These are phyloP conservation scores for Cerastis leucographa DNA, from an alignment of 2,888 invertebrate genomes.

Conservation along the genomic window DNA sequence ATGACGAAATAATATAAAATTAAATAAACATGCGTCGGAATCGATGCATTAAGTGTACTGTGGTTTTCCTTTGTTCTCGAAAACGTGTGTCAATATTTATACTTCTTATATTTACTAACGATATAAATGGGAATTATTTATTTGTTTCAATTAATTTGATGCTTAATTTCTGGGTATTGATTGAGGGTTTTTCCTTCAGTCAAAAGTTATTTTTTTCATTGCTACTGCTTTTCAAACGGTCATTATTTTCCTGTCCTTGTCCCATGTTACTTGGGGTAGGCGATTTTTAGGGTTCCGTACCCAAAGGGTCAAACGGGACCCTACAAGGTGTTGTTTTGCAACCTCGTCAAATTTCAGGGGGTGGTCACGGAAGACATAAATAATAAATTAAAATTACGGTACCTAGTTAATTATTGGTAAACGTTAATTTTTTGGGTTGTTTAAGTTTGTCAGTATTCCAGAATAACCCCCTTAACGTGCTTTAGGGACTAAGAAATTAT, in stretches of 20 bases:
- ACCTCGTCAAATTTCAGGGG: too few relatives aligned
- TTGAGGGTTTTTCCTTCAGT: not conserved
- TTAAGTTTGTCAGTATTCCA: too few relatives aligned
- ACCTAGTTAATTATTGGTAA: too few relatives aligned
- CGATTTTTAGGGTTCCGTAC: too few relatives aligned
- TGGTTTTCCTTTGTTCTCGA: slow-evolving; percentile 50
- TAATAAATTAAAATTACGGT: too few relatives aligned
- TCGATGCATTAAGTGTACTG: slow-evolving; percentile 29
- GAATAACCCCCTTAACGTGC: too few relatives aligned
- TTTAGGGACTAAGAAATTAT: too few relatives aligned
- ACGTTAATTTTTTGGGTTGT: too few relatives aligned
- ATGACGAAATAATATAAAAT: slow-evolving; percentile 29
- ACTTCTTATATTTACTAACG: slow-evolving; percentile 1
- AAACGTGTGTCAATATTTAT: slow-evolving; percentile 20
- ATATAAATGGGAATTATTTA: not conserved
- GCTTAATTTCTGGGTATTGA: not conserved
- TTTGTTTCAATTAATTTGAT: not conserved
- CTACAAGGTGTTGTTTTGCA: too few relatives aligned
- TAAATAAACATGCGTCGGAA: not conserved
- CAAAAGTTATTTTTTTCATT: not conserved
- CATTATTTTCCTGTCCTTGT: not conserved
- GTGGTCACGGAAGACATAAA: too few relatives aligned
- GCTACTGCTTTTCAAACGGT: not conserved
- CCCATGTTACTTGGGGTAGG: not conserved
- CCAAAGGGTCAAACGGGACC: too few relatives aligned